These are phyloP conservation scores for Nematopogon swammerdamellus DNA, from an alignment of 2,888 invertebrate genomes.

Conservation along the genomic window DNA sequence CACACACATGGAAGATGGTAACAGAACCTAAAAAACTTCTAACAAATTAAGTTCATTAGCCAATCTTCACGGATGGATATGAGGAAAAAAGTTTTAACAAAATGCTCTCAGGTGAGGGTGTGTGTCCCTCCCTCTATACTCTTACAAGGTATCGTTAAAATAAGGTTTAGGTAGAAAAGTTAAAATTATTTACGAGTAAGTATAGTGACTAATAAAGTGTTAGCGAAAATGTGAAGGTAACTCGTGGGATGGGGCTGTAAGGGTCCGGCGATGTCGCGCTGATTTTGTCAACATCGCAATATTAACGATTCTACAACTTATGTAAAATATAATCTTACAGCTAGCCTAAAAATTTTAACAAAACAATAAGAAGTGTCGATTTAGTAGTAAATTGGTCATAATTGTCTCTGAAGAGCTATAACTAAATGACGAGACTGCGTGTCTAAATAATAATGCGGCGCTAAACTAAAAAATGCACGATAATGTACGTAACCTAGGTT, in stretches of 20 bases:
- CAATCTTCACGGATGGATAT: neutral
- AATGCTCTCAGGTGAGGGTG: no score
- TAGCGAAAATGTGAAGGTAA: neutral
- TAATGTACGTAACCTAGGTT: neutral
- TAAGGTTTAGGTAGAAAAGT: neutral
- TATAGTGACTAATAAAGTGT: neutral
- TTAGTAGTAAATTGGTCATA: slow-evolving; percentile 45
- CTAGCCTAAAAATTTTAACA: slow-evolving; percentile 58
- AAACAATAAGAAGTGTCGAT: slow-evolving; percentile 42
- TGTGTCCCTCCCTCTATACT: neutral
- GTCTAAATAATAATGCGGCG: neutral
- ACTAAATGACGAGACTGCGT: slow-evolving; percentile 42
- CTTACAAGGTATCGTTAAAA: neutral
- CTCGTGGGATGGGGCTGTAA: neutral
- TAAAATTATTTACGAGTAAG: neutral
- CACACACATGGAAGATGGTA: neutral
- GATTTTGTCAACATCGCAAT: neutral
- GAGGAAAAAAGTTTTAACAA: no score
- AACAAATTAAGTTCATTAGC: neutral
- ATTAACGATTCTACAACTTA: slow-evolving; percentile 53
- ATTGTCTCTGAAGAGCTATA: slow-evolving; percentile 52
- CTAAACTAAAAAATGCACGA: neutral
- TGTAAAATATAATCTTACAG: slow-evolving; percentile 36
- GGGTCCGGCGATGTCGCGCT: neutral
- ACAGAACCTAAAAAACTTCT: neutral